Conservation (phyloP, 2,797 vertebrate species). For the Karalla daura region DNA sequence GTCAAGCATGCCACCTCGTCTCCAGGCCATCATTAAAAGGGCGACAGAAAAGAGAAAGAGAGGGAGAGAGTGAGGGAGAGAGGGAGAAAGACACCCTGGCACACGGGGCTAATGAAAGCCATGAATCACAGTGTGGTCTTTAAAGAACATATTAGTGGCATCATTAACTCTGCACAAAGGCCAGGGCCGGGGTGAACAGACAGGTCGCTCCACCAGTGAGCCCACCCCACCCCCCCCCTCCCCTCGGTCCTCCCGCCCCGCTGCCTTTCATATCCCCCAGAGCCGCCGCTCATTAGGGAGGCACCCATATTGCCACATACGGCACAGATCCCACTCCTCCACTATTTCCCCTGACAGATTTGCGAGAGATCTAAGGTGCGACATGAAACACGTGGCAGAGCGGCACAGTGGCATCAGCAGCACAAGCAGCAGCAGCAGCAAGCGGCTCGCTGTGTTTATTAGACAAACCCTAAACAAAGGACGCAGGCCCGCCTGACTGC, state of each 20-base stretch:
- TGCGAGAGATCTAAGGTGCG: slow-evolving; percentile 27
- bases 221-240: slow-evolving; percentile 62
- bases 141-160: slow-evolving; percentile 87
- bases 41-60: slow-evolving; percentile 68
- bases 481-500: not conserved
- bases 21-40: slow-evolving; percentile 96
- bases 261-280: slow-evolving; percentile 63
- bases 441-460: not conserved
- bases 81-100: slow-evolving; percentile 75
- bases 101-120: slow-evolving; percentile 95
- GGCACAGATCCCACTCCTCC: slow-evolving; percentile 4
- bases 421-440: no score
- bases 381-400: not conserved
- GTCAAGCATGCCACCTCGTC: slow-evolving; percentile 98
- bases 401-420: no score
- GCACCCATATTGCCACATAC: slow-evolving; percentile 51
- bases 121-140: slow-evolving; percentile 92
- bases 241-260: slow-evolving; percentile 38
- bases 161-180: slow-evolving; percentile 87
- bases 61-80: slow-evolving; percentile 64
- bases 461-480: not conserved
- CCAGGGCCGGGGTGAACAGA: slow-evolving; percentile 78
- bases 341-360: slow-evolving; percentile 27
- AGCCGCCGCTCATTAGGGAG: slow-evolving; percentile 66
- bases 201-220: slow-evolving; percentile 75